A percentile compares a stretch with the other conserved stretches of the same genome.
phyloP scores from a whole-genome alignment of 2,888 invertebrate genomes.

The Polydrusus tereticollis region DNA sequence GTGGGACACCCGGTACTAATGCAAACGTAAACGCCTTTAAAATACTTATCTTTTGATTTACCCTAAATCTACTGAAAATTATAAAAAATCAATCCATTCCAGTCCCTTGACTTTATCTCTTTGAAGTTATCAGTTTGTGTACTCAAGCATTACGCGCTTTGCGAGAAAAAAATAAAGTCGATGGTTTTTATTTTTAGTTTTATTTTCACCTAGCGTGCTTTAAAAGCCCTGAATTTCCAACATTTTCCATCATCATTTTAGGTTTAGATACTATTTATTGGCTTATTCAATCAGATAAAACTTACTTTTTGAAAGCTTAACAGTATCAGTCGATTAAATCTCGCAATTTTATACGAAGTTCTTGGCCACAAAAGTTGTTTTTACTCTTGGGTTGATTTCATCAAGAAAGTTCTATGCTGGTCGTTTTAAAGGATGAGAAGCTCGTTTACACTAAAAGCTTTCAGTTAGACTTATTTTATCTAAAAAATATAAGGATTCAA shows the following conservation, averaged over 20 bases:
- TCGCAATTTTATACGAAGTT: background rate
- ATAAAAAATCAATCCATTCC: background rate
- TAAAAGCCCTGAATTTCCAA: too few relatives aligned
- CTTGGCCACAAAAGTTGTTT: background rate
- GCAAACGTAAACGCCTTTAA: too few relatives aligned
- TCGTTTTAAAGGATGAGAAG: background rate
- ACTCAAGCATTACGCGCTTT: too few relatives aligned
- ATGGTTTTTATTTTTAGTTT: too few relatives aligned
- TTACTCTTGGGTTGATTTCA: background rate
- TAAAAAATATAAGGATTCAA: too few relatives aligned
- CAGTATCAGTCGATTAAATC: background rate
- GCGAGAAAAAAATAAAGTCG: too few relatives aligned
- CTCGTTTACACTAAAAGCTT: background rate
- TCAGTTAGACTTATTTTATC: background rate
- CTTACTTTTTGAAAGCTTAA: background rate
- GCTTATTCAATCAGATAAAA: background rate
- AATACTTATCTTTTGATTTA: too few relatives aligned
- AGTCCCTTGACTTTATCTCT: background rate
- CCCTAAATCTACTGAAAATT: background rate
- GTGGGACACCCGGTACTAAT: too few relatives aligned
- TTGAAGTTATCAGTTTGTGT: background rate
- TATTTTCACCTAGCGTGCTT: too few relatives aligned
- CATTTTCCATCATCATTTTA: too few relatives aligned
- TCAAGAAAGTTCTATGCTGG: background rate
- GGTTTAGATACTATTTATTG: background rate